Evolutionary conservation across 2,888 invertebrate species (phyloP), one percentile per base, ranked within the genome.

Genomic region (Hypsopygia costalis): DNA sequence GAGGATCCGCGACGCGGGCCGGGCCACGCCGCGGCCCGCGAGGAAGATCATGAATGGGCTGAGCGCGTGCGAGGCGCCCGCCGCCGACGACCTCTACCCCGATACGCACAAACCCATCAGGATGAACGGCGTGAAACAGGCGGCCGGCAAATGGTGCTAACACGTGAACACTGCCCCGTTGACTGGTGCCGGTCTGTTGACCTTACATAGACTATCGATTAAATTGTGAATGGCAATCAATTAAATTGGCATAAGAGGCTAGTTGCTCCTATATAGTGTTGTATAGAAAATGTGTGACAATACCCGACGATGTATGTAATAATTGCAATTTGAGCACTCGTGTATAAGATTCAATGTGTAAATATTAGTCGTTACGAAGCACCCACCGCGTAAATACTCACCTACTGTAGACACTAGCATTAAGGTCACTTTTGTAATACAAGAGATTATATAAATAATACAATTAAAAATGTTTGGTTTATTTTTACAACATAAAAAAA

Each of bases 1-100:
- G 46, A 49, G 71, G 45, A 51, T 62, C 29, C 55, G 81, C 2
- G 80, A 77, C 40, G 66, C 60, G 1, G 72, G 65, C 3, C 66
- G 81, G 8, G 80, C 81, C n/a, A 85, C 87, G 16, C 87, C 86
- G 11, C 60, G 86, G 0, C 87, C 86, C 1, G 51, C 66, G 8
- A 53, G 83, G 35, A 74, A 73, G 47, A 55, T 62, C 8, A 47
- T 72, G 30, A 65, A 72, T 47, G 78, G 75, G 0, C 60, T 79
- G 28, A 67, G 64, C 41, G 64, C 78, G 7, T 69, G 71, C 41
- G 71, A 66, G n/a, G 45, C 81, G 37, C 80, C 82, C 1, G 79
- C 81, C 25, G 79, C 85, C 3, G 87, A 86, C 54, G 75, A 70
- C 51, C 61, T 83, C 25, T 86, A 87, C 59, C 83, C 86, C 1